Conservation (phyloP, 2,797 vertebrate genomes). For the Trematomus bernacchii region DNA sequence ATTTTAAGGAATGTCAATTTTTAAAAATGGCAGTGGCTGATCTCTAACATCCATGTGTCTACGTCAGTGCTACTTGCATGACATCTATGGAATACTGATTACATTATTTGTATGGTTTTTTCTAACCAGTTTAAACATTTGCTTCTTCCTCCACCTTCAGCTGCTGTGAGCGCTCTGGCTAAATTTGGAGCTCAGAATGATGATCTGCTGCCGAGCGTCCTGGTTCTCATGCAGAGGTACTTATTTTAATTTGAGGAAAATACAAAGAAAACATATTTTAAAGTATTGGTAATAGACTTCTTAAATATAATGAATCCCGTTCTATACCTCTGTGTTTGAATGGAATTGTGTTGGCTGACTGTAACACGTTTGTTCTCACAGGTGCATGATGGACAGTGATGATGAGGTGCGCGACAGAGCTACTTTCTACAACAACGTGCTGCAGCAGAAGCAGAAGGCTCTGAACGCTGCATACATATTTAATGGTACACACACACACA, state of each 20-base stretch:
- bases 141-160: conserved; percentile 70
- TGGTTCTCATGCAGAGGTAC: conserved; percentile 97
- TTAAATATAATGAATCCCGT: background rate
- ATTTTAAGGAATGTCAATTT: too few relatives aligned
- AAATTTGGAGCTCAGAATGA: conserved; percentile 99
- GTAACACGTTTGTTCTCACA: conserved; percentile 48
- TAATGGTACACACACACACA: conserved; percentile 84
- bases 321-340: background rate
- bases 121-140: background rate
- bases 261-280: background rate
- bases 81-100: background rate
- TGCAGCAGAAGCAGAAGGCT: conserved; percentile 95
- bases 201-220: conserved; percentile 93
- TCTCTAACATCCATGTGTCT: background rate
- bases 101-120: background rate
- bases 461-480: conserved; percentile 97
- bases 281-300: background rate
- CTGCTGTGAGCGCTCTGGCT: conserved; percentile 95
- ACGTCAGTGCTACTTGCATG: too few relatives aligned
- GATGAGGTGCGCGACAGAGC: conserved; percentile 97
- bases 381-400: conserved; percentile 99
- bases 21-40: background rate
- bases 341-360: background rate
- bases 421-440: conserved; percentile 96
- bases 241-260: background rate